A percentile compares a stretch with the other conserved stretches of the same genome.
Evolutionary conservation across 2,888 invertebrate genomes (phyloP).

Genomic region (Tenodera sinensis): DNA sequence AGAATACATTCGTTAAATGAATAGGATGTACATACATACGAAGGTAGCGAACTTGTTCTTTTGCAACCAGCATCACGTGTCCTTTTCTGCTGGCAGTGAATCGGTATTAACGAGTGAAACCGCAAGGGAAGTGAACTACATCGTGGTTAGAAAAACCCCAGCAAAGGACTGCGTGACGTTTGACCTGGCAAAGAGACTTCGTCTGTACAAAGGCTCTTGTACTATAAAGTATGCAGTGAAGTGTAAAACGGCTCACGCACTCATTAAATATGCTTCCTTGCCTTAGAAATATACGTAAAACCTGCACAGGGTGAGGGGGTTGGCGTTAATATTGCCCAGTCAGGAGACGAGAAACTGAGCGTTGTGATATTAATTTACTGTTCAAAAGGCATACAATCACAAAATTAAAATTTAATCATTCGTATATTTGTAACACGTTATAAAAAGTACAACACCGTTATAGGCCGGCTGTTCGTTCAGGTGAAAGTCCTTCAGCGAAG

Average conservation of each 20-base stretch:
- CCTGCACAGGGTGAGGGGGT: too few species aligned
- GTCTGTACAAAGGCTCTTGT: not conserved
- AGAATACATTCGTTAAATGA: not conserved
- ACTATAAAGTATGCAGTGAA: not conserved
- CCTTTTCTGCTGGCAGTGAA: not conserved
- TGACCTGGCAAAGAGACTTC: not conserved
- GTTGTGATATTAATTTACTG: too few species aligned
- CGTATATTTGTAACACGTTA: too few species aligned
- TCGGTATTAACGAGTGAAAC: not conserved
- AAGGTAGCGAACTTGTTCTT: not conserved
- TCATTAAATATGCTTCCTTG: not conserved
- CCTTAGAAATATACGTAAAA: too few species aligned
- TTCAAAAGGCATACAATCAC: too few species aligned
- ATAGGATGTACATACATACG: not conserved
- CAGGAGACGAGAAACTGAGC: too few species aligned
- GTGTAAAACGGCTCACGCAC: not conserved
- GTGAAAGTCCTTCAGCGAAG: too few species aligned
- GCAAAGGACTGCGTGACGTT: not conserved
- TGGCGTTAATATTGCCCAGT: too few species aligned
- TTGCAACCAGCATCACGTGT: not conserved
- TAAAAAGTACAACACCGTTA: too few species aligned
- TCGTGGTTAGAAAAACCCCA: not conserved
- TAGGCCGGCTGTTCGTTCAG: too few species aligned
- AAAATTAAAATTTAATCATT: too few species aligned
- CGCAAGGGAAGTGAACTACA: not conserved